Base-by-base conservation (phyloP, 2,113 vertebrate genomes). In the Rhipidura dahli region DNA sequence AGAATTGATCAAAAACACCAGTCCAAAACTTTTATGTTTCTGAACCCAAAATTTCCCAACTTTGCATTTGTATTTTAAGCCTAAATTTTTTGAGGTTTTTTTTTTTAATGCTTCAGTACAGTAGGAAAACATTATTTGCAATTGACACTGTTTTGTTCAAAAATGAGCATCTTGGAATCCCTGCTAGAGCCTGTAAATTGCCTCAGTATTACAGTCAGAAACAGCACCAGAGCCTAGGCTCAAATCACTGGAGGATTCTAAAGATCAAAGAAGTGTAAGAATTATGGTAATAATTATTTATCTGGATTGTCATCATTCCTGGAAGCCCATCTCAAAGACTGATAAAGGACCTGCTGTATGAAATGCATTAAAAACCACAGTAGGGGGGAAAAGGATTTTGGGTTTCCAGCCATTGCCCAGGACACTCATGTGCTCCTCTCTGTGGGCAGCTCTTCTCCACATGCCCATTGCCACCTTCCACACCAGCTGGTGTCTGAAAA, bases 401-500 rank as follows among this genome's bases (percentile, higher is more conserved):
- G 31, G 35, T 54, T 88, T 72, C 47, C 39, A 64, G 1, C 15
- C 28, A 40, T 23, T 0, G 0, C 37, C 27, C 53, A 21, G 65
- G 49, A 75, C 27, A 57, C 3, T 2, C 5, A 3, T 0, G 56
- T 3, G 20, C 10, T 65, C 49, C 22, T n/a, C 18, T 49, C 24
- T n/a, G 56, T 18, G 61, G 31, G 39, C 12, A 75, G 20, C 30
- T 53, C 4, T 40, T 39, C 73, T 77, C 1, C 2, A 61, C 4
- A 14, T 9, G 30, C 28, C 37, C 59, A 13, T 8, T 72, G 15
- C 39, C 60, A 59, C 42, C 10, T 79, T 75, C 50, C 68, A 42
- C 0, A 1, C 3, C 3, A 13, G 18, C 3, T 59, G 28, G 12
- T 7, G 4, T 23, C 44, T 3, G 2, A 66, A 50, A 71, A 60